A percentile compares a stretch with the other conserved stretches of the same genome.
phyloP scores from a whole-genome alignment of 2,797 vertebrate genomes.

The Ciconia nigra region DNA sequence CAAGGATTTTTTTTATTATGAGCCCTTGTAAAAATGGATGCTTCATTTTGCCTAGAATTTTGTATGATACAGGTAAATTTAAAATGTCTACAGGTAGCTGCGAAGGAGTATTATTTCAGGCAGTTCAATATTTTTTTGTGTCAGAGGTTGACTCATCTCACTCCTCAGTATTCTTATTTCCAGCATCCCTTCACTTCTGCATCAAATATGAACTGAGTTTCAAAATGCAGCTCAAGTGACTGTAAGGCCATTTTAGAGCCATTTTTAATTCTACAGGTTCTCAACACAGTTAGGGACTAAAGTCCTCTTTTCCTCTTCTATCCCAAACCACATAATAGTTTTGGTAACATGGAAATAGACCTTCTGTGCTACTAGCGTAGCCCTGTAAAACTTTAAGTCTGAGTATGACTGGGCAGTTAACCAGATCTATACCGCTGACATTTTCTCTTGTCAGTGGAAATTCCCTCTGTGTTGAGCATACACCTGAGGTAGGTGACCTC shows the following conservation, averaged over 20 bases:
- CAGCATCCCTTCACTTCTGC: background rate
- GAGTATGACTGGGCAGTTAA: background rate
- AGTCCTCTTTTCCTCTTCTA: background rate
- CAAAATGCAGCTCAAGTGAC: background rate
- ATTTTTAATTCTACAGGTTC: background rate
- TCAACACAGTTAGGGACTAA: background rate
- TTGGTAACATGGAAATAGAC: background rate
- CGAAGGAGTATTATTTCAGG: background rate
- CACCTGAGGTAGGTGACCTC: background rate
- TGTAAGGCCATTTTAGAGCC: background rate
- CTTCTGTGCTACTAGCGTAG: background rate
- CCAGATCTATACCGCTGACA: rapidly evolving
- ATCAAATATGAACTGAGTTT: background rate
- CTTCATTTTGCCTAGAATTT: background rate
- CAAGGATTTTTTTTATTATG: background rate
- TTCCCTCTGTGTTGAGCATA: background rate
- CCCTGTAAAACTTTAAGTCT: background rate
- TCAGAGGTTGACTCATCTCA: background rate
- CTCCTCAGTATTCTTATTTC: background rate
- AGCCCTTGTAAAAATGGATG: background rate
- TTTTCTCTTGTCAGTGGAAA: conserved; percentile 4
- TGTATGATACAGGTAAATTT: background rate
- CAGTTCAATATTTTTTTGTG: background rate
- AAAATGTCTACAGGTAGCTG: background rate
- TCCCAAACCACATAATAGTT: background rate